phyloP scores from a whole-genome alignment of 2,888 invertebrate species.

The Rosalia funebris region DNA sequence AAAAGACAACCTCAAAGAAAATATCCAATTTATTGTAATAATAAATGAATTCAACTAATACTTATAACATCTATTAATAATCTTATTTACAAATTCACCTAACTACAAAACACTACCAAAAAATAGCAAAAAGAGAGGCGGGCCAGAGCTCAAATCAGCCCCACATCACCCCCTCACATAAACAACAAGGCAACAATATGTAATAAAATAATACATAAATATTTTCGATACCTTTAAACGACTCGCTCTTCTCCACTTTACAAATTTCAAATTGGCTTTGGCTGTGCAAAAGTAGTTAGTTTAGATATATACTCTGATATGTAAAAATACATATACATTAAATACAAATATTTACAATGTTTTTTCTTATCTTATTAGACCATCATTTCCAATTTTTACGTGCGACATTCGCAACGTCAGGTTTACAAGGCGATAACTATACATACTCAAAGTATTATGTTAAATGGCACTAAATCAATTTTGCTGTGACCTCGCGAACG shows the following conservation, averaged over 20 bases:
- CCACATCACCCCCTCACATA: conserved; percentile 27
- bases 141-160: conserved; percentile 23
- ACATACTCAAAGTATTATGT: conserved; percentile 1
- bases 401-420: conserved; percentile 35
- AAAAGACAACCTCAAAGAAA: conserved; percentile 25
- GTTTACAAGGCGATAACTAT: conserved; percentile 20
- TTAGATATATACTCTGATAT: conserved; percentile 52
- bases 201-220: conserved; percentile 31
- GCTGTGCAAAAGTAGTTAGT: conserved; percentile 53
- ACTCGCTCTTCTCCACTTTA: background rate
- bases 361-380: conserved; percentile 42
- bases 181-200: conserved; percentile 44
- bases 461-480: conserved; percentile 40
- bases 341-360: conserved; percentile 51
- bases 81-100: conserved; percentile 60
- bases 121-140: conserved; percentile 44
- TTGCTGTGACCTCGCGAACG: conserved; percentile 26
- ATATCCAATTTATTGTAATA: conserved; percentile 48
- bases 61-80: conserved; percentile 59
- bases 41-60: conserved; percentile 60
- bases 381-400: conserved; percentile 36
- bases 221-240: conserved; percentile 15
- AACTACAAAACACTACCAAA: conserved; percentile 53
- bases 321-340: conserved; percentile 58
- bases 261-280: conserved; percentile 40